Evolutionary conservation across 2,888 invertebrate species (phyloP), one percentile per base, ranked within the genome.

Genomic region (Agriopis marginaria): DNA sequence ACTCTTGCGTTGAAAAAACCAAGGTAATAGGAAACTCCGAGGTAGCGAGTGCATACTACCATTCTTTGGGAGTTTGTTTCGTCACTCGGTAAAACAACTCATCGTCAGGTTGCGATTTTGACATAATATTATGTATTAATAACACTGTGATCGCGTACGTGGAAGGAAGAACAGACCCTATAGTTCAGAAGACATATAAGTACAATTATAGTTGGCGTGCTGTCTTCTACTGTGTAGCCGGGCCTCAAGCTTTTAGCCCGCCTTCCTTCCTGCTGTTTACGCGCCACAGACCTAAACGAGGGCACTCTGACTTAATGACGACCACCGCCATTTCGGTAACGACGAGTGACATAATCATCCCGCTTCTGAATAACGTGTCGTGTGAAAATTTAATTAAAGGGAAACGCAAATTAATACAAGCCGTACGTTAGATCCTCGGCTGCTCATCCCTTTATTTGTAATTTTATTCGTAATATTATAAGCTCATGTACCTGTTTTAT

Each of bases 261-360:
- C 84, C 86, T 90, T 90, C 89, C 91, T 90, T 91, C 89, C 91
- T 70, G 89, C 66, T 74, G 70, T 68, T 73, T 70, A 70, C 71
- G 89, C 88, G 86, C 86, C 83, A 80, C 84, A 86, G 86, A 87
- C 88, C 86, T 88, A 89, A 90, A 89, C 85, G 88, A 90, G 89
- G 88, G 89, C 89, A 91, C 89, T 91, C 87, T 80, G 85, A 80
- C 86, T 89, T 91, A 91, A 91, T 91, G 90, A 90, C 88, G 86
- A 85, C 89, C 87, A 84, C 84, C 86, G 86, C 86, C 88, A 87
- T 90, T 89, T 89, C 81, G 85, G 87, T 86, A 86, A 87, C 86
- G 82, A 80, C 84, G 82, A 81, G 78, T 85, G 84, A 85, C 85
- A 82, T 85, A 82, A 77, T 76, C 75, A 76, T 74, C 74, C 73